Percentiles rank a stretch among this genome's conserved stretches.
phyloP scores from a whole-genome alignment of 2,113 vertebrate species.

The Paracanthobrama guichenoti region DNA sequence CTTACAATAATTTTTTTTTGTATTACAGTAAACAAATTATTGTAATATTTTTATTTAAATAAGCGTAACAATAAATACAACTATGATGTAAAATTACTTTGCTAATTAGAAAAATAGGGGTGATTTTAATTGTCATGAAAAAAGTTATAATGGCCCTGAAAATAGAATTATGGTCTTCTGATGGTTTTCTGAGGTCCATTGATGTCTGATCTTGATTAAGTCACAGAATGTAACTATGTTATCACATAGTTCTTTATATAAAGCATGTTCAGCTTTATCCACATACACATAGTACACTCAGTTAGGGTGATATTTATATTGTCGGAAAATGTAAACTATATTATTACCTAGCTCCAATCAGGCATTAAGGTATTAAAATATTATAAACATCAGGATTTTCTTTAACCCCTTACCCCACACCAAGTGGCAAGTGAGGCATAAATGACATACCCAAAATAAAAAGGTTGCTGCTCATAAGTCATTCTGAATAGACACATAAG shows the following conservation, averaged over 20 bases:
- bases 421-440: too few species aligned
- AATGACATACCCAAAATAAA: too few species aligned
- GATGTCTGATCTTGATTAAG: neutral
- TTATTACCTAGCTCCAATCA: neutral
- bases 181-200: neutral
- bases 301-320: neutral
- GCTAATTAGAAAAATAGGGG: too few species aligned
- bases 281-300: neutral
- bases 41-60: neutral
- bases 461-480: too few species aligned
- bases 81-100: neutral
- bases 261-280: neutral
- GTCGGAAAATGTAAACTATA: neutral
- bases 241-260: neutral
- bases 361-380: neutral
- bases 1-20: too few species aligned
- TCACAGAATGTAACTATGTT: neutral
- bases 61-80: neutral
- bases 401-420: too few species aligned
- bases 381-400: too few species aligned
- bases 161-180: neutral
- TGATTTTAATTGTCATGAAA: too few species aligned
- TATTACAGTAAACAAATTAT: neutral
- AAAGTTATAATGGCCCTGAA: too few species aligned
- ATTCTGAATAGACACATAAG: too few species aligned